Percentiles rank a stretch among this genome's conserved stretches.
These are phyloP conservation scores for Rhamnusium bicolor DNA, from an alignment of 2,888 invertebrate genomes.

Conservation along the genomic window DNA sequence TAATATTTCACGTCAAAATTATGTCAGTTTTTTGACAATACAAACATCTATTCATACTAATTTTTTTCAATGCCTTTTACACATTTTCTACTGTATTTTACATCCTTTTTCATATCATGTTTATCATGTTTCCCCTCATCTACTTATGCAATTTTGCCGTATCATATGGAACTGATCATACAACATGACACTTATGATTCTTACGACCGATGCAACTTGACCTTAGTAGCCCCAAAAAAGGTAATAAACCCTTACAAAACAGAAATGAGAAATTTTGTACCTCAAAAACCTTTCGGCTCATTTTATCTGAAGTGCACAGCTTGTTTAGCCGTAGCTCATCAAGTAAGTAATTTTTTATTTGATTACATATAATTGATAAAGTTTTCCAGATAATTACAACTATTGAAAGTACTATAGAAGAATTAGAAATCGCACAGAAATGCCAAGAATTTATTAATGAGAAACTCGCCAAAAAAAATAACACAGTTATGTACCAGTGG, in stretches of 20 bases:
- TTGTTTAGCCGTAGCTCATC: constrained; percentile 58
- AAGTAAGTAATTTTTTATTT: constrained; percentile 47
- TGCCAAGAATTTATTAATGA: constrained; percentile 45
- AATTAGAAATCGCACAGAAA: constrained; percentile 42
- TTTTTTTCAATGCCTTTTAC: background rate
- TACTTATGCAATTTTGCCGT: background rate
- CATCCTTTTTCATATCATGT: background rate
- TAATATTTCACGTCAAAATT: background rate
- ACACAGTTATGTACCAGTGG: constrained; percentile 52
- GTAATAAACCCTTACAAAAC: constrained; percentile 59
- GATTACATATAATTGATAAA: too few relatives aligned
- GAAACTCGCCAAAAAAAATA: constrained; percentile 46
- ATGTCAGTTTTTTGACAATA: background rate
- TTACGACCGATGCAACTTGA: constrained; percentile 49
- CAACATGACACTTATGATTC: too few relatives aligned
- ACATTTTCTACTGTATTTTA: background rate
- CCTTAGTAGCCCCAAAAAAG: constrained; percentile 55
- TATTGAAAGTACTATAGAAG: constrained; percentile 45
- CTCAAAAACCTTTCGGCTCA: constrained; percentile 57
- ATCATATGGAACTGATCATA: background rate
- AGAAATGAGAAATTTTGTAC: constrained; percentile 53
- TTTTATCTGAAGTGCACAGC: constrained; percentile 59
- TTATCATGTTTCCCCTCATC: background rate
- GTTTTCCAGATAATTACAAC: constrained; percentile 55
- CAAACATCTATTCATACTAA: background rate